Percentiles rank a stretch among this genome's conserved stretches.
phyloP scores from a whole-genome alignment of 2,797 vertebrate species.

The Sebastes cheni region DNA sequence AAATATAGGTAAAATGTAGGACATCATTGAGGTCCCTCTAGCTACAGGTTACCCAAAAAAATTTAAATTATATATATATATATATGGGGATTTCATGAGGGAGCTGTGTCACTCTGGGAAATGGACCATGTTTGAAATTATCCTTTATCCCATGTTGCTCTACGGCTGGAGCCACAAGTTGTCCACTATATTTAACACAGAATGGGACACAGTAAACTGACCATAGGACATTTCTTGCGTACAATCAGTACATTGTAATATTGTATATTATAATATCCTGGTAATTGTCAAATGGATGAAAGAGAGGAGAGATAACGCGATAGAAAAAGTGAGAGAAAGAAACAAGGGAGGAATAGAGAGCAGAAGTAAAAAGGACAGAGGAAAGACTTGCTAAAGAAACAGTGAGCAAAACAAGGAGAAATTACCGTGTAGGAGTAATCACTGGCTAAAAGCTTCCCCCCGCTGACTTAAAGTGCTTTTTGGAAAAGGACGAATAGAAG shows the following conservation, averaged over 20 bases:
- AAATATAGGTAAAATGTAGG: conserved; percentile 64
- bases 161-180: background rate
- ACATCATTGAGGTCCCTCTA: conserved; percentile 63
- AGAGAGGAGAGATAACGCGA: background rate
- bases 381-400: conserved; percentile 43
- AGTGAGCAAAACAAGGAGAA: conserved; percentile 70
- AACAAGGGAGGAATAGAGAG: background rate
- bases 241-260: background rate
- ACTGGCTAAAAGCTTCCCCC: conserved; percentile 80
- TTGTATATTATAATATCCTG: background rate
- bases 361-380: conserved; percentile 22
- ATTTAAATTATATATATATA: conserved; percentile 29
- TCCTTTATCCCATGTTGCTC: conserved; percentile 21
- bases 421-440: conserved; percentile 76
- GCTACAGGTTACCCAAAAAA: conserved; percentile 74
- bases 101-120: conserved; percentile 57
- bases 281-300: conserved; percentile 2
- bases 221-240: background rate
- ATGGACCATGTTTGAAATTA: conserved; percentile 51
- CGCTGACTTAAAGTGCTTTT: conserved; percentile 79
- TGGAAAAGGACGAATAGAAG: conserved; percentile 66
- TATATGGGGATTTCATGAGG: conserved; percentile 44
- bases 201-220: background rate
- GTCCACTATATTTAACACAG: conserved; percentile 7
- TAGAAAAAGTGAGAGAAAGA: background rate